These are phyloP conservation scores for Asbolus verrucosus DNA, from an alignment of 1,140 invertebrate genomes.

Conservation along the genomic window DNA sequence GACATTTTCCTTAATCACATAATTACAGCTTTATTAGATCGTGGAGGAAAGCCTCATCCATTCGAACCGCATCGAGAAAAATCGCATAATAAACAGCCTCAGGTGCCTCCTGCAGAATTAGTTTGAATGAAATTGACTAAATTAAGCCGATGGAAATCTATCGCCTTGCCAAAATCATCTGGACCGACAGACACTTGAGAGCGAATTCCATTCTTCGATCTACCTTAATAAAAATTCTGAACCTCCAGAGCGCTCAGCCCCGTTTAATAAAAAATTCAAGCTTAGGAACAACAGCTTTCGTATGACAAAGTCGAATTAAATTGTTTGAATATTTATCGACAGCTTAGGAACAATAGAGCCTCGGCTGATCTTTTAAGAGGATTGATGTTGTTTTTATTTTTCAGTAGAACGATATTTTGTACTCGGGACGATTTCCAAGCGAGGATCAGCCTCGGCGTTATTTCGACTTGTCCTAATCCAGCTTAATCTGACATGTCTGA, in stretches of 20 bases:
- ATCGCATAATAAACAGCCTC: constrained; percentile 17
- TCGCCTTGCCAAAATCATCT: constrained; percentile 7
- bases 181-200: not conserved
- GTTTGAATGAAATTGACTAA: constrained; percentile 33
- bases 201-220: not conserved
- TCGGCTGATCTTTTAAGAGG: constrained; percentile 4
- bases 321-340: constrained; percentile 30
- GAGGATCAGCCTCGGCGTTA: not conserved
- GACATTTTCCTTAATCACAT: constrained; percentile 32
- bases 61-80: constrained; percentile 1
- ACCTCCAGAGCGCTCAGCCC: not conserved
- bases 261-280: not conserved
- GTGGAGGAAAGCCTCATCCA: too few species aligned
- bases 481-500: constrained; percentile 9
- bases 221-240: constrained; percentile 11
- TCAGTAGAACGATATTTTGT: not conserved
- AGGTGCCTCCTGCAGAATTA: constrained; percentile 14
- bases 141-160: constrained; percentile 24
- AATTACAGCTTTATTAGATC: too few species aligned
- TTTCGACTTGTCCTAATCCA: constrained; percentile 14
- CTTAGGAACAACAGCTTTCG: not conserved
- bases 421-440: not conserved
- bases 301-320: constrained; percentile 11
- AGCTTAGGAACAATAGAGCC: constrained; percentile 25
- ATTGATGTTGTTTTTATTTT: constrained; percentile 9